Base-by-base conservation (phyloP, 2,888 invertebrate genomes). In the Lomographa bimaculata region DNA sequence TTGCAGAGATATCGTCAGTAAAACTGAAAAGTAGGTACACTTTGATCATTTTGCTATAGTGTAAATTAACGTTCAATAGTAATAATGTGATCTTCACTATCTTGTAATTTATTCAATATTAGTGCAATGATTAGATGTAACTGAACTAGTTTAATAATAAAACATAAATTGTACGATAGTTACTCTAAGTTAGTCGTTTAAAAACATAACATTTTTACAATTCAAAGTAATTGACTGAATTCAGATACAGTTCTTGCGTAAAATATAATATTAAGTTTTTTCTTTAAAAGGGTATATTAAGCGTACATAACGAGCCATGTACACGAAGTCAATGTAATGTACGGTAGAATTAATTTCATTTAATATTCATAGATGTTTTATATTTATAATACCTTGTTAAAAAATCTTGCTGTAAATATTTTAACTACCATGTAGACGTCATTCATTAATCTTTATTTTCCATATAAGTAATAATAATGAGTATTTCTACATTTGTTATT, bases 91-190 rank as follows among this genome's bases (percentile, higher is more conserved):
- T 78, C 72, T 78, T 79, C 71, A 73, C 71, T 73, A 71, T 77
- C 69, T 58, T 79, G 78, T 86, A 84, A 85, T 80, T 85, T 83
- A 85, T 86, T 84, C 77, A 85, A 85, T 74, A 79, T 85, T 87
- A 87, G 89, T 89, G 89, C 89, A 89, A 89, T 89, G 83, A 83
- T 79, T 87, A 89, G 89, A 73, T 79, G 59, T 87, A 86, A 87
- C 69, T 73, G 68, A 72, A 67, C 64, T 84, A 85, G 78, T 71
- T 61, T 78, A 79, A 71, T 70, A 57, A 50, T 61, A 70, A 73
- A 71, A 56, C 68, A 69, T 78, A 72, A 72, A 62, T 55, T 81
- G 78, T 81, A 80, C 68, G 69, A 84, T 83, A 84, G 65, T 64
- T 74, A 71, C 50, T 38, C 67, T 84, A 83, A 81, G 79, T 71